A percentile compares a stretch with the other conserved stretches of the same genome.
Conservation (phyloP, 2,113 vertebrate genomes). For the Ammodytes dubius region DNA sequence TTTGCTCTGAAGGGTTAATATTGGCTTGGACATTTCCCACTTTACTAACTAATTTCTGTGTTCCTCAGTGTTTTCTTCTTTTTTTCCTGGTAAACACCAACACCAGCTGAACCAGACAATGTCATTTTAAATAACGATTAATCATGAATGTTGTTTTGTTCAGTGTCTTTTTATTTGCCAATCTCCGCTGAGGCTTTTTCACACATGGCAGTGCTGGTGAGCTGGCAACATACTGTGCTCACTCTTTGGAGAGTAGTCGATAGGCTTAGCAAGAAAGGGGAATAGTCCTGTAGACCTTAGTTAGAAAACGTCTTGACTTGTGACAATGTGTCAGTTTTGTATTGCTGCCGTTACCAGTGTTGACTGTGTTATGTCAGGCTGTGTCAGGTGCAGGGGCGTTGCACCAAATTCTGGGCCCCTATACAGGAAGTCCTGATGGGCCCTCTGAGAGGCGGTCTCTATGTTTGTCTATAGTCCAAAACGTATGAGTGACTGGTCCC, state of each 20-base stretch:
- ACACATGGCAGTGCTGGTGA: slow-evolving; percentile 54
- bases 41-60: slow-evolving; percentile 5
- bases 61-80: slow-evolving; percentile 13
- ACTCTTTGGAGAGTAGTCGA: slow-evolving; percentile 32
- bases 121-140: slow-evolving; percentile 69
- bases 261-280: slow-evolving; percentile 34
- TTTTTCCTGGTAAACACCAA: slow-evolving; percentile 28
- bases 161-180: slow-evolving; percentile 49
- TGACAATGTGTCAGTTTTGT: background rate
- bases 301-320: slow-evolving; percentile 29
- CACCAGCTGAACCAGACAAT: slow-evolving; percentile 37
- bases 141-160: slow-evolving; percentile 70
- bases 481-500: too few relatives aligned
- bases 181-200: slow-evolving; percentile 54
- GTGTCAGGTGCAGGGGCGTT: too few relatives aligned
- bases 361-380: background rate
- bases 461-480: too few relatives aligned
- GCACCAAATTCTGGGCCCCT: too few relatives aligned
- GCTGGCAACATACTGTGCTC: slow-evolving; percentile 34
- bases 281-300: slow-evolving; percentile 6
- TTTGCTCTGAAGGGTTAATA: slow-evolving; percentile 1
- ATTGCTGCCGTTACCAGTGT: background rate
- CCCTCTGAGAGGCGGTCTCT: too few relatives aligned
- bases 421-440: too few relatives aligned
- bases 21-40: slow-evolving; percentile 19